A percentile compares a stretch with the other conserved stretches of the same genome.
Conservation (phyloP, 2,888 invertebrate species). For the Leucophora obtusa region DNA sequence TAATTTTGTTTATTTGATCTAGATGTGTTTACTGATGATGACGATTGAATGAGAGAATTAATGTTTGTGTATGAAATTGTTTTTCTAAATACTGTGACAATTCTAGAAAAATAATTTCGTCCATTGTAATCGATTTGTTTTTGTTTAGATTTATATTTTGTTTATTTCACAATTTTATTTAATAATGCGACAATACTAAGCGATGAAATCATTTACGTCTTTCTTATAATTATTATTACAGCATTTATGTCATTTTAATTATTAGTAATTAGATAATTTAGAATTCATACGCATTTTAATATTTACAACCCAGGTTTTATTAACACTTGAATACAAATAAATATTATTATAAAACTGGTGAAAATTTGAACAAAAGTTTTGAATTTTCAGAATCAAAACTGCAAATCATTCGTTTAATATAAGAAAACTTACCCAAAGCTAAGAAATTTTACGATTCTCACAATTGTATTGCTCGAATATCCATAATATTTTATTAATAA, state of each 20-base stretch:
- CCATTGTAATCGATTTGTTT: conserved; percentile 41
- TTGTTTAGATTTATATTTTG: not conserved
- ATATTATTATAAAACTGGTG: no score
- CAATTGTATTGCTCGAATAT: not conserved
- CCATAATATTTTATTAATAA: not conserved
- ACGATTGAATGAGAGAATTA: not conserved
- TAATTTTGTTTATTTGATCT: conserved; percentile 29
- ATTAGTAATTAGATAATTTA: not conserved
- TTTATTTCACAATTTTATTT: conserved; percentile 54
- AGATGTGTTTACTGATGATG: not conserved
- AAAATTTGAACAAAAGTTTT: no score
- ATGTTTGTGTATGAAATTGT: not conserved
- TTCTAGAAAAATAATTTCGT: conserved; percentile 3
- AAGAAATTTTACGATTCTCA: not conserved
- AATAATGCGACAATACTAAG: not conserved
- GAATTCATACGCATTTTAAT: not conserved
- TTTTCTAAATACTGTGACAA: not conserved
- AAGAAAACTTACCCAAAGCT: conserved; percentile 23
- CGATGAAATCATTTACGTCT: conserved; percentile 36
- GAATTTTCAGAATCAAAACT: no score
- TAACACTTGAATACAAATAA: no score
- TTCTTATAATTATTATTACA: not conserved
- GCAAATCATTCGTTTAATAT: no score
- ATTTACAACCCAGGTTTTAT: no score
- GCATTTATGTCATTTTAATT: not conserved